Evolutionary conservation across 2,888 invertebrate species (phyloP).

Genomic region (Rutpela maculata): DNA sequence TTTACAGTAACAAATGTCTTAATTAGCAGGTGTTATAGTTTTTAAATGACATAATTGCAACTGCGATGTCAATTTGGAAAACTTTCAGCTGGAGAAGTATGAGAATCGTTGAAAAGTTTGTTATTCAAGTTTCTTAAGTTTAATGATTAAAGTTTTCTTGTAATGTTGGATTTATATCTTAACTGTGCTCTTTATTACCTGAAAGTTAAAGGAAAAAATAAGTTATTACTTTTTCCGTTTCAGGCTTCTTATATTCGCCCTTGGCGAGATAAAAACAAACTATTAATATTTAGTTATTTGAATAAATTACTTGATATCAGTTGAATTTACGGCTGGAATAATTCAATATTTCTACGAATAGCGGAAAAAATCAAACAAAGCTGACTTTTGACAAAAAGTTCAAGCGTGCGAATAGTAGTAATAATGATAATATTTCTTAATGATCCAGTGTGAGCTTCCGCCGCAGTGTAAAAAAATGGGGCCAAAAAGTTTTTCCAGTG

Average conservation of each 20-base stretch:
- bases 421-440: too few species aligned
- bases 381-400: too few species aligned
- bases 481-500: too few species aligned
- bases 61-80: not conserved
- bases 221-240: slow-evolving; percentile 43
- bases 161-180: slow-evolving; percentile 48
- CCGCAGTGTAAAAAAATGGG: too few species aligned
- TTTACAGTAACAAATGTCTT: not conserved
- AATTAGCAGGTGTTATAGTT: slow-evolving; percentile 1
- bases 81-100: slow-evolving; percentile 17
- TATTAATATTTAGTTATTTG: too few species aligned
- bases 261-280: not conserved
- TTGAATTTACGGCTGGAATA: too few species aligned
- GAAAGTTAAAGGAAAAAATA: slow-evolving; percentile 46
- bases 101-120: slow-evolving; percentile 18
- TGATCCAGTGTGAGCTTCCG: too few species aligned
- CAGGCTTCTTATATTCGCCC: slow-evolving; percentile 35
- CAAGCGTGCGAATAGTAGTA: too few species aligned
- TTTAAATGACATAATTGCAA: not conserved
- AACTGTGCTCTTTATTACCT: slow-evolving; percentile 48
- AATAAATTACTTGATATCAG: too few species aligned
- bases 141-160: slow-evolving; percentile 51
- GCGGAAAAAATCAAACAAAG: too few species aligned
- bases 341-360: too few species aligned
- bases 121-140: slow-evolving; percentile 43